phyloP scores from a whole-genome alignment of 2,888 invertebrate genomes.

The Dermolepida albohirtum region DNA sequence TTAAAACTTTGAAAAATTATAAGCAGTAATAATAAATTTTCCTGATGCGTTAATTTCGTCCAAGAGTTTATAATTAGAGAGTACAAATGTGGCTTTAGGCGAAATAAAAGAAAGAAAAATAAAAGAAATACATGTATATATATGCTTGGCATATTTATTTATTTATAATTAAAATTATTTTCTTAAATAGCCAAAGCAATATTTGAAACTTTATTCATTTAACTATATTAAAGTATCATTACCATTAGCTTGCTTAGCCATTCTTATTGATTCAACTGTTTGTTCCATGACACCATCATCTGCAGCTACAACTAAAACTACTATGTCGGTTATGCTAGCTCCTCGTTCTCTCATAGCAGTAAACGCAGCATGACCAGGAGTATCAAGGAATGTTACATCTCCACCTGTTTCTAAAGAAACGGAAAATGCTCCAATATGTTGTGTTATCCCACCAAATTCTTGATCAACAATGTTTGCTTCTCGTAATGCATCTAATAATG shows the following conservation, averaged over 20 bases:
- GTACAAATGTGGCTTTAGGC: too few species aligned
- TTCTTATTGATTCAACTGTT: conserved; percentile 89
- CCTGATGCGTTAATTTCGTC: too few species aligned
- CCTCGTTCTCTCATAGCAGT: conserved; percentile 93
- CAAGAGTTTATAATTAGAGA: too few species aligned
- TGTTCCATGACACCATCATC: conserved; percentile 99
- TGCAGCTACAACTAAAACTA: conserved; percentile 96
- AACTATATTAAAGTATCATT: conserved; percentile 26
- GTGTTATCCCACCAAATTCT: conserved; percentile 99
- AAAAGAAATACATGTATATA: too few species aligned
- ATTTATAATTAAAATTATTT: too few species aligned
- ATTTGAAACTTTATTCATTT: too few species aligned
- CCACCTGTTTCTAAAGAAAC: conserved; percentile 73
- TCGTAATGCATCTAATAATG: conserved; percentile 88
- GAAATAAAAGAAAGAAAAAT: too few species aligned
- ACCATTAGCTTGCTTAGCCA: conserved; percentile 84
- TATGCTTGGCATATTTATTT: too few species aligned
- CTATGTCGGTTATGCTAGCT: conserved; percentile 93
- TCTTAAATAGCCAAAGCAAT: too few species aligned
- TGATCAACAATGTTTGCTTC: conserved; percentile 87
- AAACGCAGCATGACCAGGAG: conserved; percentile 99
- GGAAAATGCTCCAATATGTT: conserved; percentile 98
- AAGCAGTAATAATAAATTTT: too few species aligned
- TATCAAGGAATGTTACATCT: conserved; percentile 93
- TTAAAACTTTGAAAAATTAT: too few species aligned